Evolutionary conservation across 2,888 invertebrate species (phyloP), one percentile per base, ranked within the genome.

Genomic region (Autographa gamma): DNA sequence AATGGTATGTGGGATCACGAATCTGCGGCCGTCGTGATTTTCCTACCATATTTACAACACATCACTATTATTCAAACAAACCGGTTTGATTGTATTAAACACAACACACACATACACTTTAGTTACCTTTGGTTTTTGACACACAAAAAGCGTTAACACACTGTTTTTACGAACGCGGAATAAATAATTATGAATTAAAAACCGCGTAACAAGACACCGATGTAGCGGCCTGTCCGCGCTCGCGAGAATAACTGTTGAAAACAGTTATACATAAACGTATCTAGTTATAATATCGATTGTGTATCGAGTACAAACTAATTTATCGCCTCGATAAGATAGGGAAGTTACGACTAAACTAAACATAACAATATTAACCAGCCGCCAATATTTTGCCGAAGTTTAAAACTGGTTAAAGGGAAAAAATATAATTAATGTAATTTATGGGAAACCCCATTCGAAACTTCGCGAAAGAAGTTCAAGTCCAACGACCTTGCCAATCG

Each of bases 271-370:
- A 88, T 87, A 89, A 87, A 90, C 85, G 87, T 90, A 87, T 88
- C 88, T 88, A 86, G 86, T 87, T 88, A 85, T 86, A 86, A 90
- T 89, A 93, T 95, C 91, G 94, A 93, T 91, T 90, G 91, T 92
- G 87, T 91, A 93, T 94, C 93, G 93, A 92, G 89, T 88, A 85
- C 89, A 87, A 85, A 84, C 89, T 89, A 93, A 94, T 93, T 94
- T 94, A 95, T 94, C 95, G 92, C 87, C 74, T 85, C 86, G 95
- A 95, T 95, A 94, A 94, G 93, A 94, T 94, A 93, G 84, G 63
- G 78, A 81, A 82, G 80, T 77, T 79, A 79, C 74, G 72, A 80
- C 79, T 80, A 81, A 85, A 84, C 76, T 74, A 80, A 86, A 86
- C 79, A 86, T 84, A 81, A 83, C 80, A 84, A 83, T 80, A 86